These are phyloP conservation scores for Dusona sp. DNA, from an alignment of 2,888 invertebrate species.

Conservation along the genomic window DNA sequence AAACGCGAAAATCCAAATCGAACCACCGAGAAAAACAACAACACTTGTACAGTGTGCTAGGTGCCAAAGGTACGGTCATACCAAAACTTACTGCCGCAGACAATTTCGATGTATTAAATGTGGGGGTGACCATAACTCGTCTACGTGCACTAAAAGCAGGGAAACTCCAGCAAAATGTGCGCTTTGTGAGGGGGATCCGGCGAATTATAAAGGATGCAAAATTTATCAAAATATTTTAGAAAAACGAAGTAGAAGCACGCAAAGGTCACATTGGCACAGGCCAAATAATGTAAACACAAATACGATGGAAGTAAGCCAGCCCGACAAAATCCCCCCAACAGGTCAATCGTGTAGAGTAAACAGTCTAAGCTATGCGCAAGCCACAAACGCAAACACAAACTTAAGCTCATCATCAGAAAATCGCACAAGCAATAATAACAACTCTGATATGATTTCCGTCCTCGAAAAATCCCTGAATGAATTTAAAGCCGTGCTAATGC, in stretches of 20 bases:
- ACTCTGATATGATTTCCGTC: no score
- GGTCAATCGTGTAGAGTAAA: background rate
- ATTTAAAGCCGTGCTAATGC: conserved; percentile 19
- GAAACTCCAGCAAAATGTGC: conserved; percentile 28
- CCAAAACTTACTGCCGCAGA: no score
- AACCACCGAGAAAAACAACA: conserved; percentile 57
- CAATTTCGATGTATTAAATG: conserved; percentile 42
- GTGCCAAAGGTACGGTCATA: no score
- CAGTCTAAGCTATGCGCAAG: conserved; percentile 32
- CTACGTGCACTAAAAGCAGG: conserved; percentile 30
- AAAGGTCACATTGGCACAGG: conserved; percentile 24
- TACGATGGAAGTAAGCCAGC: background rate
- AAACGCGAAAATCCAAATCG: conserved; percentile 51
- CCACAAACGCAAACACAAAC: conserved; percentile 38
- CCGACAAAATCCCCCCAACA: conserved; percentile 6
- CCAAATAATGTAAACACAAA: conserved; percentile 12
- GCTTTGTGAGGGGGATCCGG: conserved; percentile 13
- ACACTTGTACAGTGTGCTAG: conserved; percentile 60
- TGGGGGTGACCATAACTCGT: conserved; percentile 53
- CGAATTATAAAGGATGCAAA: conserved; percentile 28
- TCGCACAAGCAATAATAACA: conserved; percentile 7
- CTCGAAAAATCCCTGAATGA: conserved; percentile 32
- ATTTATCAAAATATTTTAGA: conserved; percentile 33
- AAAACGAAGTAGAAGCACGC: conserved; percentile 22
- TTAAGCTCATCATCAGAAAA: conserved; percentile 14